Base-by-base conservation (phyloP, 2,797 vertebrate species). In the Silurus lanzhouensis region DNA sequence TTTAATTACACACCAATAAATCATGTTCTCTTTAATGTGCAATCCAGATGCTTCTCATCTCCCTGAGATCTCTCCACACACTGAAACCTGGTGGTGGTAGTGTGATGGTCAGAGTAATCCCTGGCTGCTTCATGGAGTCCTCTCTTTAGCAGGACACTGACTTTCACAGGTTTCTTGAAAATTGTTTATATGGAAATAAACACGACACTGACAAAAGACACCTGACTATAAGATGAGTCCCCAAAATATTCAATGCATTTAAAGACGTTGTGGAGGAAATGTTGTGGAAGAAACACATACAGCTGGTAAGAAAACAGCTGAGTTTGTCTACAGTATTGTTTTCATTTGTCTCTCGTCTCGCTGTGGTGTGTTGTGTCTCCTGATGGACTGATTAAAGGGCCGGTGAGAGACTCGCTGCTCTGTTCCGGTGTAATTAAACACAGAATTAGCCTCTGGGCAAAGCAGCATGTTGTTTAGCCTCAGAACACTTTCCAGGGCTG, bases 361-460 rank as follows among this genome's bases (percentile, higher is more conserved):
- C 55, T 61, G 84, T 61, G 85, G 84, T 25, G 77, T 84, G 83
- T 64, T 86, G 87, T 84, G 83, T 76, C 82, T 68, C 48, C 77
- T 88, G 83, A 81, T 17, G 86, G 89, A 85, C 74, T 89, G 88
- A 93, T 91, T 91, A 89, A 88, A 88, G 87, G 88, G 79, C 91
- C 84, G 72, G 38, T 63, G 58, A 25, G 74, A 48, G 81, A 31
- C 84, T 88, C 61, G 68, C 71, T 82, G 88, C 82, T 87, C 72
- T 70, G 17, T 63, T 64, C 72, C 85, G 27, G 85, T 88, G 79
- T 92, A 92, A 94, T 94, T 92, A 92, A 93, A 90, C 91, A 90
- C 88, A 63, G 83, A 81, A 81, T 89, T 85, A 86, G 87, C 91
- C 90, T 87, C 88, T 64, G 86, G 91, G 88, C 87, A 82, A 90